phyloP scores from a whole-genome alignment of 2,113 vertebrate genomes.

The Caranx melampygus region DNA sequence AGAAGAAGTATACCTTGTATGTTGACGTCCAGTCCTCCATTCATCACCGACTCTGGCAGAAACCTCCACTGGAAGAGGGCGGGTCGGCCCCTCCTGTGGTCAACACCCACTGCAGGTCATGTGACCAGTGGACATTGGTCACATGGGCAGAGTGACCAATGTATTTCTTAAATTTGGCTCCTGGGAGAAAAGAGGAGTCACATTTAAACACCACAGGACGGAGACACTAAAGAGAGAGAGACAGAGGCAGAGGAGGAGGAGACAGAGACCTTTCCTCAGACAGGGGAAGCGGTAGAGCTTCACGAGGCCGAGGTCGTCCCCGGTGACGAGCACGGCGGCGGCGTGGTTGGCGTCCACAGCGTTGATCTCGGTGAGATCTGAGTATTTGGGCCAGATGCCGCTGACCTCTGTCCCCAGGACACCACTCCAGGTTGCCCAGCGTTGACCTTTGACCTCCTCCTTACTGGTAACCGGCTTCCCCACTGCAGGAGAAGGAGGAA shows the following conservation, averaged over 20 bases:
- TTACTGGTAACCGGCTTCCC: conserved; percentile 89
- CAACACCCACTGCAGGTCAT: conserved; percentile 94
- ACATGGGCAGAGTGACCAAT: conserved; percentile 96
- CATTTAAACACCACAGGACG: not conserved
- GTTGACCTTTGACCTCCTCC: conserved; percentile 93
- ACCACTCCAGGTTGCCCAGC: conserved; percentile 94
- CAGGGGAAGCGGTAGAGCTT: conserved; percentile 94
- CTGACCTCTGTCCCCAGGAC: conserved; percentile 93
- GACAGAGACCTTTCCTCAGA: conserved; percentile 88
- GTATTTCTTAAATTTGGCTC: conserved; percentile 95
- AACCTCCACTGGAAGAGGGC: conserved; percentile 98
- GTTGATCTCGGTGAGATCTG: conserved; percentile 88
- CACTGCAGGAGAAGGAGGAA: conserved; percentile 79
- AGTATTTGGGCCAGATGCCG: conserved; percentile 96
- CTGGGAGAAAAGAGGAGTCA: conserved; percentile 71
- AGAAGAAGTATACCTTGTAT: conserved; percentile 80
- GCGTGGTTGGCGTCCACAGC: conserved; percentile 93
- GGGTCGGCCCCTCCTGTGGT: conserved; percentile 95
- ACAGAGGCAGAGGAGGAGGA: not conserved
- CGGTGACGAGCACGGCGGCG: conserved; percentile 88
- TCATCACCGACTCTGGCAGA: conserved; percentile 91
- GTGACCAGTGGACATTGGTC: conserved; percentile 95
- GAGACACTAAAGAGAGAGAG: rapidly evolving
- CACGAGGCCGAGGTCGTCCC: conserved; percentile 93
- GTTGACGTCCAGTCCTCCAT: conserved; percentile 86